Evolutionary conservation across 2,888 invertebrate genomes (phyloP), one percentile per base, ranked within the genome.

Genomic region (Apamea monoglypha): DNA sequence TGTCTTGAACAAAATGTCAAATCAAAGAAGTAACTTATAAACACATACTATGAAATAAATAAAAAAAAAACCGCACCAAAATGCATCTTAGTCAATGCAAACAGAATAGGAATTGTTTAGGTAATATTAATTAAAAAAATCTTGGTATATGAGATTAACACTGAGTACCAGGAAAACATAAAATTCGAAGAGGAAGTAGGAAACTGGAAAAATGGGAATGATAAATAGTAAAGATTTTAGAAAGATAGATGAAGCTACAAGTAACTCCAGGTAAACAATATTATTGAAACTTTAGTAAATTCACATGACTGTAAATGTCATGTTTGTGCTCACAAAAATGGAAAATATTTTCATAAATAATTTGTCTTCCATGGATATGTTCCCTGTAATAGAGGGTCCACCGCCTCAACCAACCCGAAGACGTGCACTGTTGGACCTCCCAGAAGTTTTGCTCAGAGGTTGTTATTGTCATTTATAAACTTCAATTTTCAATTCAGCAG

Each of bases 161-260:
- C 8, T n/a, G 4, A 44, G 29, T 74, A 64, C 70, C 53, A 73
- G 44, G 72, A 36, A n/a, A 74, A 56, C 32, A 44, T 50, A 67
- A 47, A 68, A 68, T 56, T 80, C 3, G 18, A 47, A 56, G 32
- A 81, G 53, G 16, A 40, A 59, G 18, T 1, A 6, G 59, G 5
- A 56, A n/a, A 67, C 69, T 69, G 10, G 12, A 73, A 89, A 67
- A n/a, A 88, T 88, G 88, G 88, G 88, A 76, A 78, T 88, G 18
- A 50, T 85, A 16, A 83, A 91, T 59, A 94, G 94, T 64, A 95
- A 93, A 82, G 92, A 93, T n/a, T 82, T 90, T 32, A 90, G 86
- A 64, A 93, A 91, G 85, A 82, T 95, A 59, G 94, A 95, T 75
- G 94, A 94, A 87, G 91, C 94, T 0, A 96, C 96, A 0, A 96